Percentiles rank a stretch among this genome's conserved stretches.
Evolutionary conservation across 92 coral and sea anemone genomes (phyloP).

Genomic region (Palythoa caribaeorum): DNA sequence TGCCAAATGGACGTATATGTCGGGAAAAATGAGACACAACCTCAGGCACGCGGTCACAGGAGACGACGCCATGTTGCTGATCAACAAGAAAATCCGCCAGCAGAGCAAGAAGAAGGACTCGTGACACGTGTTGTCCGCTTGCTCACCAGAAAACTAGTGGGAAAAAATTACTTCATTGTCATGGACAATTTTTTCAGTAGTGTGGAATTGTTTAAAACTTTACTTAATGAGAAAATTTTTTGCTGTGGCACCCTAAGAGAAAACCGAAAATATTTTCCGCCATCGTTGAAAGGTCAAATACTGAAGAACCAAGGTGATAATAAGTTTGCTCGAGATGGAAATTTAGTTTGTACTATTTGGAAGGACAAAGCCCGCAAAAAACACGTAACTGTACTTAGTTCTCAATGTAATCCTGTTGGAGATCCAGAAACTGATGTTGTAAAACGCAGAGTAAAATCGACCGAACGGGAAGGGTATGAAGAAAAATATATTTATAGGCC

Average conservation of each 20-base stretch:
- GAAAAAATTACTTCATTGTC: conserved; percentile 32
- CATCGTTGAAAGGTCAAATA: conserved; percentile 31
- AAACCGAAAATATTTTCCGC: conserved; percentile 39
- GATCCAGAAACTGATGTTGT: conserved; percentile 27
- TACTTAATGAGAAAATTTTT: conserved; percentile 5
- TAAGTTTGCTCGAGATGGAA: conserved; percentile 44
- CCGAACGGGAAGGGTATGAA: conserved; percentile 25
- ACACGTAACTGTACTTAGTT: neutral
- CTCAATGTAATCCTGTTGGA: conserved; percentile 41
- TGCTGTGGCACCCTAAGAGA: conserved; percentile 49
- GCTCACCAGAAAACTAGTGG: conserved; percentile 25
- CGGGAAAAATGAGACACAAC: neutral
- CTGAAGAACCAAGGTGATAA: conserved; percentile 49
- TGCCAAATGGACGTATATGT: conserved; percentile 41
- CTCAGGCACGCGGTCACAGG: no score
- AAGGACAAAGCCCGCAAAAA: conserved; percentile 32
- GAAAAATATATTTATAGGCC: conserved; percentile 42
- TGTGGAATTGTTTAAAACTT: conserved; percentile 21
- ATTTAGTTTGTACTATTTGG: conserved; percentile 26
- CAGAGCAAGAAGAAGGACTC: conserved; percentile 6
- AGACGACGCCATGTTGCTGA: no score
- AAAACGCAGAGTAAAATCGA: conserved; percentile 40
- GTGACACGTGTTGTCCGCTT: conserved; percentile 29
- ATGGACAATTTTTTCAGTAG: conserved; percentile 45
- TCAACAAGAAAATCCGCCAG: neutral